Evolutionary conservation across 2,797 vertebrate species (phyloP).

Genomic region (Decapterus maruadsi): DNA sequence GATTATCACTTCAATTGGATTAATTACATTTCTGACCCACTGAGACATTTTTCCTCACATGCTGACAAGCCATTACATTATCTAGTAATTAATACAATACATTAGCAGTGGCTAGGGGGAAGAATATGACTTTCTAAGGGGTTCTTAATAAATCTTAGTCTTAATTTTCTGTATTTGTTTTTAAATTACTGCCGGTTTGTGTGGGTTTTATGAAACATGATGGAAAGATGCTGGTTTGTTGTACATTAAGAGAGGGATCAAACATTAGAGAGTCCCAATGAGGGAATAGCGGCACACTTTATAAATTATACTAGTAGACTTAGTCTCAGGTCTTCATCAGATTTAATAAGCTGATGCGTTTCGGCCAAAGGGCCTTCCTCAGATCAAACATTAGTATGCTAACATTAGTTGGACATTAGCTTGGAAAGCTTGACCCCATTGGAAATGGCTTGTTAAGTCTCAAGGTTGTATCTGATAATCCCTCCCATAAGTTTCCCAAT

Average conservation of each 20-base stretch:
- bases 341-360: no score
- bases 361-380: no score
- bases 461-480: constrained; percentile 56
- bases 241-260: constrained; percentile 5
- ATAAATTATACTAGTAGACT: no score
- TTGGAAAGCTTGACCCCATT: constrained; percentile 44
- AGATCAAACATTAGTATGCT: constrained; percentile 37
- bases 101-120: constrained; percentile 13
- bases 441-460: constrained; percentile 56
- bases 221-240: constrained; percentile 2
- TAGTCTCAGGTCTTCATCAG: no score
- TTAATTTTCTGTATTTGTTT: constrained; percentile 3
- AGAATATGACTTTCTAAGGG: constrained; percentile 13
- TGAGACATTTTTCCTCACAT: constrained; percentile 38
- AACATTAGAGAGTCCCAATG: no score
- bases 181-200: background rate
- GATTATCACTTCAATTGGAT: constrained; percentile 42
- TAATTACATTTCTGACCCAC: constrained; percentile 42
- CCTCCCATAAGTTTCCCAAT: constrained; percentile 38
- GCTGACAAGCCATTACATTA: constrained; percentile 40
- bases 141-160: constrained; percentile 11
- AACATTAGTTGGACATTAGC: constrained; percentile 31
- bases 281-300: no score
- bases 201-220: background rate
- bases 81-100: constrained; percentile 41